A percentile compares a stretch with the other conserved stretches of the same genome.
These are phyloP conservation scores for Galaxias olidus DNA, from an alignment of 2,797 vertebrate species.

Conservation along the genomic window DNA sequence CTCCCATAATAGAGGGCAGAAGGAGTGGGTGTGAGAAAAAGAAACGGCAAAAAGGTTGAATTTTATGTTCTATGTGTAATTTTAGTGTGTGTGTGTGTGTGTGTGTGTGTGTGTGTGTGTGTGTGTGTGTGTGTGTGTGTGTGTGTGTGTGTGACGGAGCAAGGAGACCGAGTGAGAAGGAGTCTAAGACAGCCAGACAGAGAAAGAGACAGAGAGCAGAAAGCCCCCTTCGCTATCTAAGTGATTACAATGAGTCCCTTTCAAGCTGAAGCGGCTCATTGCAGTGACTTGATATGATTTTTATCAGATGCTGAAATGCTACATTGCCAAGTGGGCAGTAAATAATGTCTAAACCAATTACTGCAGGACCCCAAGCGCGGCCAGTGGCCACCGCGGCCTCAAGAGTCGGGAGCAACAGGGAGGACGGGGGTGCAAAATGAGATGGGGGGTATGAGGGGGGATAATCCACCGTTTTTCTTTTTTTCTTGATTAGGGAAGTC, in stretches of 20 bases:
- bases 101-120: constrained; percentile 10
- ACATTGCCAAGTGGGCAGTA: constrained; percentile 89
- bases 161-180: neutral
- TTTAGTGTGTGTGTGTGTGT: constrained; percentile 13
- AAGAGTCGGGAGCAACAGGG: constrained; percentile 68
- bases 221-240: constrained; percentile 72
- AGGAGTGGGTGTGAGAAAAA: neutral
- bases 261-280: constrained; percentile 76
- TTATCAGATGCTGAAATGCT: constrained; percentile 88
- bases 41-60: constrained; percentile 16
- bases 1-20: constrained; percentile 33
- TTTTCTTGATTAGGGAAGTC: constrained; percentile 87
- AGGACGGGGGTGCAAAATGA: constrained; percentile 19
- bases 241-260: constrained; percentile 82
- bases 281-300: constrained; percentile 86
- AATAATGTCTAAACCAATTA: constrained; percentile 91
- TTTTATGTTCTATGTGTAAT: constrained; percentile 14
- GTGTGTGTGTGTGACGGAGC: neutral
- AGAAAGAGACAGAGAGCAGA: constrained; percentile 52
- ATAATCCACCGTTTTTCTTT: constrained; percentile 75
- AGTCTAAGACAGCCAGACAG: constrained; percentile 10
- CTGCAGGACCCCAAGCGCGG: constrained; percentile 75
- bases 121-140: constrained; percentile 17
- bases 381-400: constrained; percentile 56
- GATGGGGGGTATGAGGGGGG: constrained; percentile 67